These are phyloP conservation scores for Taenioides sp. DNA, from an alignment of 2,797 vertebrate species.

Conservation along the genomic window DNA sequence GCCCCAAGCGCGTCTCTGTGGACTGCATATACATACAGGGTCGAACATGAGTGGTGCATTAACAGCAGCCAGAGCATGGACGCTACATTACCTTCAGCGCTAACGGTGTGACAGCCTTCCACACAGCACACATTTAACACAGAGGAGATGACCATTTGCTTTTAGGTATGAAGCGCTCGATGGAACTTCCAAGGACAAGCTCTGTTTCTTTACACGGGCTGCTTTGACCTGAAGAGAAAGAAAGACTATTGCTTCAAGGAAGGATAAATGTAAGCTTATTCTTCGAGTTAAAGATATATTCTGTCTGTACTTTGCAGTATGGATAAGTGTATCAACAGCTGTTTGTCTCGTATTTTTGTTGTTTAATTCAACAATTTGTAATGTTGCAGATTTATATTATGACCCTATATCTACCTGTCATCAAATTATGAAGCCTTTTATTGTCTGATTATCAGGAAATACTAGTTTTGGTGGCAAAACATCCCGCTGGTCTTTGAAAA, in stretches of 20 bases:
- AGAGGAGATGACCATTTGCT: background rate
- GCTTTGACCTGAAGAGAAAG: background rate
- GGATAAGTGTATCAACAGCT: no score
- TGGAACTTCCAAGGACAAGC: background rate
- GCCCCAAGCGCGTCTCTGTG: constrained; percentile 18
- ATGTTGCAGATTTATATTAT: no score
- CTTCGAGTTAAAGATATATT: background rate
- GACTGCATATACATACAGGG: constrained; percentile 9
- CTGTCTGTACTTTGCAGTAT: no score
- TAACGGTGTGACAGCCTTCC: constrained; percentile 6
- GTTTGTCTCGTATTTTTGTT: no score
- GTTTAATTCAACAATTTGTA: no score
- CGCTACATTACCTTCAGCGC: background rate
- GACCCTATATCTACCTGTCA: no score
- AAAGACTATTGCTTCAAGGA: background rate
- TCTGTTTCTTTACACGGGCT: background rate
- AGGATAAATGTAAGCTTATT: background rate
- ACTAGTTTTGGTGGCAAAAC: no score
- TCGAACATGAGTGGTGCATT: constrained; percentile 10
- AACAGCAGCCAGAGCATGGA: background rate
- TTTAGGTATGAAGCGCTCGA: background rate
- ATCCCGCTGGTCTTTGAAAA: no score
- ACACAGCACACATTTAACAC: background rate
- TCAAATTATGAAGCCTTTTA: no score
- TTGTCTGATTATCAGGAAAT: no score